Evolutionary conservation across 2,797 vertebrate species (phyloP).

Genomic region (Smutsia temminckii): DNA sequence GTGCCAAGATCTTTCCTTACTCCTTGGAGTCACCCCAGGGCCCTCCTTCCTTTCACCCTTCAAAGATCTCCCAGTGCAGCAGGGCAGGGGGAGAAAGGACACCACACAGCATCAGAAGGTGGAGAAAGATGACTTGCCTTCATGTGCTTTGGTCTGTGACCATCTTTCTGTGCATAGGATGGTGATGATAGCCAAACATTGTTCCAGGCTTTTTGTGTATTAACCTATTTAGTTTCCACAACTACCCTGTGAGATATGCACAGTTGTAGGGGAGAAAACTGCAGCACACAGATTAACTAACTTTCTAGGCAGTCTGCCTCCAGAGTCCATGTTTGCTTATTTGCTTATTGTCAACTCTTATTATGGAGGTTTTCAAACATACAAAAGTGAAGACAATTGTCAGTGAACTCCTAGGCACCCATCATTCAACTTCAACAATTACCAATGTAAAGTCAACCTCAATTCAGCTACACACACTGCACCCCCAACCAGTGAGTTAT

Average conservation of each 20-base stretch:
- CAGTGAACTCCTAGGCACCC: background rate
- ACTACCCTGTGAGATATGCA: background rate
- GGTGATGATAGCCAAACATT: background rate
- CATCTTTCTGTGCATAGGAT: background rate
- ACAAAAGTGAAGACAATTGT: background rate
- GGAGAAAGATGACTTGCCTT: background rate
- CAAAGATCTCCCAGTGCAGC: background rate
- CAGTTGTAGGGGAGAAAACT: background rate
- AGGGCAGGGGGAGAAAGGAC: background rate
- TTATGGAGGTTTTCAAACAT: constrained; percentile 9
- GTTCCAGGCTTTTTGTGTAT: background rate
- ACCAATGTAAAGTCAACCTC: background rate
- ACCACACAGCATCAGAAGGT: background rate
- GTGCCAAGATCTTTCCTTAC: background rate
- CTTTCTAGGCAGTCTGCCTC: background rate
- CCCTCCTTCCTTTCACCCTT: background rate
- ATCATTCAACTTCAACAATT: background rate
- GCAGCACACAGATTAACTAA: background rate
- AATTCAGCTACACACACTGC: background rate
- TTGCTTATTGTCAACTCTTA: constrained; percentile 26
- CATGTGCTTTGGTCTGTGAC: background rate
- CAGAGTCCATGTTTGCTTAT: background rate
- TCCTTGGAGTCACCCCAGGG: background rate
- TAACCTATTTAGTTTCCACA: constrained; percentile 6
- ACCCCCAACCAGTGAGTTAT: background rate